These are phyloP conservation scores for Priocnemis perturbator DNA, from an alignment of 2,888 invertebrate species.

Conservation along the genomic window DNA sequence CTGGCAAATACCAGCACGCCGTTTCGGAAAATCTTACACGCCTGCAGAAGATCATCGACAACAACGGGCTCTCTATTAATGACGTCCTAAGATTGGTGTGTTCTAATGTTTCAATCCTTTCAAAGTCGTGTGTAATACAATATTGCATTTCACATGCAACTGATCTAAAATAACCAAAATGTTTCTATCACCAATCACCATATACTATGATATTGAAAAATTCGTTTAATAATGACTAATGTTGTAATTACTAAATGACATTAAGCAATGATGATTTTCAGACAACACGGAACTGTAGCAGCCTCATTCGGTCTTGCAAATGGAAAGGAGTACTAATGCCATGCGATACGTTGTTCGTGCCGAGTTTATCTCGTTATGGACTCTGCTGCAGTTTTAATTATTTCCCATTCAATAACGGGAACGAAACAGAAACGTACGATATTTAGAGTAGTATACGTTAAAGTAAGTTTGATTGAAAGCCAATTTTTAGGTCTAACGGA, in stretches of 20 bases:
- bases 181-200: no score
- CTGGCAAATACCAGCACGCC: conserved; percentile 55
- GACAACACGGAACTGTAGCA: conserved; percentile 77
- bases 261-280: conserved; percentile 52
- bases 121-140: not conserved
- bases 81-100: conserved; percentile 53
- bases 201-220: no score
- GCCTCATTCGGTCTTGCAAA: conserved; percentile 77
- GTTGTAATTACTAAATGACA: not conserved
- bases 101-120: not conserved
- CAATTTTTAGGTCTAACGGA: not conserved
- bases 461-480: no score
- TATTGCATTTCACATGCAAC: not conserved
- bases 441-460: no score
- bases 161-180: no score
- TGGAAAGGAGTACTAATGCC: conserved; percentile 78
- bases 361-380: conserved; percentile 76
- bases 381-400: conserved; percentile 83
- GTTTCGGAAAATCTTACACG: conserved; percentile 55
- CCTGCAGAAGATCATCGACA: conserved; percentile 63
- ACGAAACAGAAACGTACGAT: not conserved
- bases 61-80: conserved; percentile 53
- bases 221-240: no score
- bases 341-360: conserved; percentile 77
- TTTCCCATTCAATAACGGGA: conserved; percentile 65